phyloP scores from a whole-genome alignment of 2,888 invertebrate genomes.

The Ctena decussata region DNA sequence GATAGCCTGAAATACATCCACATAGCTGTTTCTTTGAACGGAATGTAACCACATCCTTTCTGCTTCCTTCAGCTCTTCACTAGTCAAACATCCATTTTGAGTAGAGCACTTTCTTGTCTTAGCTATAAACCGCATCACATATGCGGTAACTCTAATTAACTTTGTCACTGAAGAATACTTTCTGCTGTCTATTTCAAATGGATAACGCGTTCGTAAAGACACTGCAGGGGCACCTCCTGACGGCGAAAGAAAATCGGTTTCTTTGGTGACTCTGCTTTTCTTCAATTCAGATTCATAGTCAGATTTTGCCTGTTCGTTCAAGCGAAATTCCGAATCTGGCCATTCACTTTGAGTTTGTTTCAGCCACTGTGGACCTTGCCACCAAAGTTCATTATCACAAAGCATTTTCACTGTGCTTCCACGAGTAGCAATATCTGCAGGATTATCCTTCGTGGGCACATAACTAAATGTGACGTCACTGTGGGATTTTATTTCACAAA shows the following conservation, averaged over 20 bases:
- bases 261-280: background rate
- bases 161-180: constrained; percentile 18
- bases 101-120: background rate
- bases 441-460: background rate
- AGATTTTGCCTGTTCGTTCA: background rate
- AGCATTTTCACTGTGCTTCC: background rate
- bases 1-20: constrained; percentile 11
- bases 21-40: constrained; percentile 8
- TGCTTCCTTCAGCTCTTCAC: constrained; percentile 8
- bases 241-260: background rate
- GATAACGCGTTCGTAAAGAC: background rate
- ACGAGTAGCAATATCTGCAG: constrained; percentile 2
- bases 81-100: constrained; percentile 1
- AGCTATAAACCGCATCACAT: background rate
- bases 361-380: constrained; percentile 26
- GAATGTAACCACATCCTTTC: background rate
- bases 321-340: background rate
- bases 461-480: background rate
- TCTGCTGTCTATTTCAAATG: constrained; percentile 19
- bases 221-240: background rate
- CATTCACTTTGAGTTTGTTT: background rate
- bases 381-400: constrained; percentile 6
- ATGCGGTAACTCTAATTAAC: constrained; percentile 28
- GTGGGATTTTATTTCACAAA: constrained; percentile 4
- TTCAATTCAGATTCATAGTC: constrained; percentile 5